phyloP scores from a whole-genome alignment of 2,113 vertebrate genomes.

The Hyaena hyaena region DNA sequence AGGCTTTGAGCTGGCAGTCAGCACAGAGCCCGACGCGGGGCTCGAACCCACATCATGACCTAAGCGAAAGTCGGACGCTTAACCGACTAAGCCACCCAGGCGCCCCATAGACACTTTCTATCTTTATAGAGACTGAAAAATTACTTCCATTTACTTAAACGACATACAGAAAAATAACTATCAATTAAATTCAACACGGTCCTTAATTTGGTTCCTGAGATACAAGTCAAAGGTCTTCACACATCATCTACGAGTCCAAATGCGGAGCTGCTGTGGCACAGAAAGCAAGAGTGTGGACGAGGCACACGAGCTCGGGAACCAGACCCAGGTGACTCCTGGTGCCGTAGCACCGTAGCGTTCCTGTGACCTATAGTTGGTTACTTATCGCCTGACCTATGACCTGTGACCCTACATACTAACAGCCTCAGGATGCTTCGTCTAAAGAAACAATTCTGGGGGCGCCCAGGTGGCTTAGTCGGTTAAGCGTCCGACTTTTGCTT shows the following conservation, averaged over 20 bases:
- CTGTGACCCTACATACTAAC: not conserved
- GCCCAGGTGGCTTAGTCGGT: too few species aligned
- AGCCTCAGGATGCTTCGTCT: not conserved
- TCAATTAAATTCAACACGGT: constrained; percentile 54
- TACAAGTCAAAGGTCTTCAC: constrained; percentile 21
- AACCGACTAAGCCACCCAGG: too few species aligned
- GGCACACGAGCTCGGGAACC: not conserved
- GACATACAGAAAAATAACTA: constrained; percentile 52
- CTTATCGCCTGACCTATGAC: not conserved
- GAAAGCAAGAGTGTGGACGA: not conserved
- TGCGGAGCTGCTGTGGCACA: not conserved
- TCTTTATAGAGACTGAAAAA: constrained; percentile 43
- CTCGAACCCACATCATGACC: too few species aligned
- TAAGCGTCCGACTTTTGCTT: too few species aligned
- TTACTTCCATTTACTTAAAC: constrained; percentile 51
- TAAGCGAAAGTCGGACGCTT: too few species aligned
- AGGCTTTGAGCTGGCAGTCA: too few species aligned
- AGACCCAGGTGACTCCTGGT: not conserved
- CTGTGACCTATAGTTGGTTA: not conserved
- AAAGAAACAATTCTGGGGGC: not conserved
- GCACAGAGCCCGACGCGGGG: too few species aligned
- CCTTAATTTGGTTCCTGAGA: constrained; percentile 61
- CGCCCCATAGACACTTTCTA: constrained; percentile 67
- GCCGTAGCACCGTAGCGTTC: not conserved
- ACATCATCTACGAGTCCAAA: not conserved